These are phyloP conservation scores for Aselliscus stoliczkanus DNA, from an alignment of 2,797 vertebrate species.

Conservation along the genomic window DNA sequence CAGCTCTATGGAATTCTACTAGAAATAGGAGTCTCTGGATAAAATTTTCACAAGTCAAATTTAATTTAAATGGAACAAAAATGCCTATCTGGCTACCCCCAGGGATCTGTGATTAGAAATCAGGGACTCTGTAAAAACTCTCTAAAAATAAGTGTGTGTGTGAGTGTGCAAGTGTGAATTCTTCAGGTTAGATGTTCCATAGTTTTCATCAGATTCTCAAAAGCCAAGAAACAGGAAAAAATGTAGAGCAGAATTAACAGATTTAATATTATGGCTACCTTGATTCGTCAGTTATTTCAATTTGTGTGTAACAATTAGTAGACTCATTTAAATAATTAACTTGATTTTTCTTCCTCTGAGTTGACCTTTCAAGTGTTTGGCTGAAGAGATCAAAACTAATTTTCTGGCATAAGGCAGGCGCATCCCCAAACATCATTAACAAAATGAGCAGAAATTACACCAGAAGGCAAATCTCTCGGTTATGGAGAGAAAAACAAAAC, in stretches of 20 bases:
- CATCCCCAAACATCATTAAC: not conserved
- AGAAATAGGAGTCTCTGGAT: not conserved
- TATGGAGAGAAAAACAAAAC: not conserved
- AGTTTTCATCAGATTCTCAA: slow-evolving; percentile 15
- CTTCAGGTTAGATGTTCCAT: not conserved
- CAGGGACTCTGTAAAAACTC: not conserved
- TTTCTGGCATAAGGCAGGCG: not conserved
- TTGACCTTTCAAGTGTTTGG: not conserved
- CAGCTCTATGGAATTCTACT: not conserved
- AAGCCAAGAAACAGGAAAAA: not conserved
- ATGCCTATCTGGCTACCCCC: not conserved
- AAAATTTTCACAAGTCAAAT: slow-evolving; percentile 4
- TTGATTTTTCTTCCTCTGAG: not conserved
- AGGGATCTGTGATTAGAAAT: not conserved
- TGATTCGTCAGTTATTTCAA: not conserved
- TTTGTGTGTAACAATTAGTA: not conserved
- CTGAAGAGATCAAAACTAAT: not conserved
- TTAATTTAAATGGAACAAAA: slow-evolving; percentile 8
- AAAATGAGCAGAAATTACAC: not conserved
- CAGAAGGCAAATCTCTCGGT: not conserved
- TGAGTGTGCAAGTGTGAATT: not conserved
- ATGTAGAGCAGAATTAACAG: not conserved
- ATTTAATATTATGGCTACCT: not conserved
- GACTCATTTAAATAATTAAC: not conserved
- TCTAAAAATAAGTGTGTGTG: not conserved